A percentile compares a stretch with the other conserved stretches of the same genome.
Evolutionary conservation across 1,140 invertebrate species (phyloP).

Genomic region (Aethina tumida): DNA sequence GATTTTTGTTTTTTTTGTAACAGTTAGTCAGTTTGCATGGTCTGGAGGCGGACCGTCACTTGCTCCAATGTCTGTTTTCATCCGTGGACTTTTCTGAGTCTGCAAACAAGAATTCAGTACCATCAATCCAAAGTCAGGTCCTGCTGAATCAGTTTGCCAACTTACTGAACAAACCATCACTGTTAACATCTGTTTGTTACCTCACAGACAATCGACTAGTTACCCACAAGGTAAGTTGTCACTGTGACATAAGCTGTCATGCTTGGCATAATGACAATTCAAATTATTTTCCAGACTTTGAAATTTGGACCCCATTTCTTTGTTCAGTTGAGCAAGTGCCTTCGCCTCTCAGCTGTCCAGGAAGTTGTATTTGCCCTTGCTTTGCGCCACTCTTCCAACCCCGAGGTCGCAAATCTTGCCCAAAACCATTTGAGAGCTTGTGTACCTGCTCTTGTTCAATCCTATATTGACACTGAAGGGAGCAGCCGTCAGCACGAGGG

Average conservation of each 20-base stretch:
- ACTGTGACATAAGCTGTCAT: constrained; percentile 1
- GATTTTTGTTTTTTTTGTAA: constrained; percentile 16
- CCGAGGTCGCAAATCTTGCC: constrained; percentile 62
- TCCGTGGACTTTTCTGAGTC: constrained; percentile 52
- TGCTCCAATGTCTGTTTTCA: constrained; percentile 78
- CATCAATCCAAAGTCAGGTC: constrained; percentile 59
- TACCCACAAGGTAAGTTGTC: constrained; percentile 45
- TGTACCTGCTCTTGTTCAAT: constrained; percentile 73
- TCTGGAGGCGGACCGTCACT: constrained; percentile 79
- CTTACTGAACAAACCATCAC: constrained; percentile 62
- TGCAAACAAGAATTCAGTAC: constrained; percentile 42
- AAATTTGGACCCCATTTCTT: constrained; percentile 69
- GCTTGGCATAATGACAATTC: constrained; percentile 2
- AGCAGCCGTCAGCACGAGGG: constrained; percentile 61
- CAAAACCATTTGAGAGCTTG: constrained; percentile 69
- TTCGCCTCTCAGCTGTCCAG: constrained; percentile 75
- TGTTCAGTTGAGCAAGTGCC: constrained; percentile 68
- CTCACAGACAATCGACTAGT: constrained; percentile 60
- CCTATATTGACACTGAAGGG: constrained; percentile 69
- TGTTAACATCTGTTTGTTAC: constrained; percentile 68
- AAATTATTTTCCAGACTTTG: constrained; percentile 46
- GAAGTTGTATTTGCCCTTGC: constrained; percentile 83
- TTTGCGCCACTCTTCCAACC: constrained; percentile 65
- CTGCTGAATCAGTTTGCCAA: constrained; percentile 60
- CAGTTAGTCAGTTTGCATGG: constrained; percentile 72